Conservation (phyloP, 2,888 invertebrate species). For the Macroteleia sp. region DNA sequence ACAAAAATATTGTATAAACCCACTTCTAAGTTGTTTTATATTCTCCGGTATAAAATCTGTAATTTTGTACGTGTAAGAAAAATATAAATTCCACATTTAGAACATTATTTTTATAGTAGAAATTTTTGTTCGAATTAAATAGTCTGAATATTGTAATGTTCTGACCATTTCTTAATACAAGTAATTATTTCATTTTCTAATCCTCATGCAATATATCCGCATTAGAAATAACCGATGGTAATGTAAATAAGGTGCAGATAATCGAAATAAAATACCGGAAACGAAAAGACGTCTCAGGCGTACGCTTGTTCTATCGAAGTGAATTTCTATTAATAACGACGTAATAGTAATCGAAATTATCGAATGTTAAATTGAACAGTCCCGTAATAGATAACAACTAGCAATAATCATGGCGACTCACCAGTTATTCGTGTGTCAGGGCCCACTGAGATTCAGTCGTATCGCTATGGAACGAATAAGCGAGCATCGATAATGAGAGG, state of each 20-base stretch:
- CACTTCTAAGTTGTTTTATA: too few species aligned
- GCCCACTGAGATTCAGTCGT: slow-evolving; percentile 62
- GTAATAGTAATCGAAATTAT: slow-evolving; percentile 80
- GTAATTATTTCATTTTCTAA: too few species aligned
- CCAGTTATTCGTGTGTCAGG: slow-evolving; percentile 69
- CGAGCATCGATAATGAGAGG: slow-evolving; percentile 83
- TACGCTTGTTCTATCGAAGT: slow-evolving; percentile 69
- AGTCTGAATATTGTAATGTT: too few species aligned
- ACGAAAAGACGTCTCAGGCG: background rate
- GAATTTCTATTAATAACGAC: slow-evolving; percentile 81
- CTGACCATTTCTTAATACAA: too few species aligned
- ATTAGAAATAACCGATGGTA: too few species aligned
- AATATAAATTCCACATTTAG: too few species aligned
- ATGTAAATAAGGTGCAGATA: background rate
- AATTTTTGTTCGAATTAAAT: too few species aligned
- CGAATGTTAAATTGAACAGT: slow-evolving; percentile 82
- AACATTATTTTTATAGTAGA: too few species aligned
- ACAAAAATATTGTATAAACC: slow-evolving; percentile 13
- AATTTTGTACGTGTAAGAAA: too few species aligned
- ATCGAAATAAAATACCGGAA: slow-evolving; percentile 2
- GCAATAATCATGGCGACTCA: slow-evolving; percentile 78
- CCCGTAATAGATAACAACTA: slow-evolving; percentile 82
- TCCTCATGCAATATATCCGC: too few species aligned
- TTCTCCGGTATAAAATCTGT: too few species aligned
- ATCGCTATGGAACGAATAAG: slow-evolving; percentile 76